Conservation (phyloP, 2,113 vertebrate genomes). For the Solenodon paradoxus region DNA sequence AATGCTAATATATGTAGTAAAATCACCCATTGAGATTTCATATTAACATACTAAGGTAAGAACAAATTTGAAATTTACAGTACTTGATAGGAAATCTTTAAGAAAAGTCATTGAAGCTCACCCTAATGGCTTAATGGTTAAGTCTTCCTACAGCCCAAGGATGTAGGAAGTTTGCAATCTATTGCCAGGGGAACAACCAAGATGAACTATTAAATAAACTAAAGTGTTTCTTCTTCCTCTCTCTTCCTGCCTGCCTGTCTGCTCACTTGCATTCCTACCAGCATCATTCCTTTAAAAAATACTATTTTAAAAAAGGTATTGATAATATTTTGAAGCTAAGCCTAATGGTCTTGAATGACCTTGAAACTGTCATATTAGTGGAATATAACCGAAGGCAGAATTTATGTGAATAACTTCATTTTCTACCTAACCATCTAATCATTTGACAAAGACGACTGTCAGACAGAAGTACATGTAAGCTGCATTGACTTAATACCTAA, state of each 20-base stretch:
- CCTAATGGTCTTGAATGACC: conserved; percentile 40
- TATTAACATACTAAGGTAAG: neutral
- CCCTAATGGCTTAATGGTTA: too few relatives aligned
- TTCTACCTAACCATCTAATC: conserved; percentile 36
- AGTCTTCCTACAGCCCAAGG: too few relatives aligned
- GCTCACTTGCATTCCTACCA: too few relatives aligned
- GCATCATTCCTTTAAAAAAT: too few relatives aligned
- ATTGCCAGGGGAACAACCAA: too few relatives aligned
- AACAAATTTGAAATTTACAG: neutral
- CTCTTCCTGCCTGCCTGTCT: too few relatives aligned
- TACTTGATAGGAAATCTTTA: neutral
- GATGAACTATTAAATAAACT: too few relatives aligned
- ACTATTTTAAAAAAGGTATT: neutral
- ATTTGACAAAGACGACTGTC: conserved; percentile 4
- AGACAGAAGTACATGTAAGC: conserved; percentile 22
- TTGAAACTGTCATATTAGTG: neutral
- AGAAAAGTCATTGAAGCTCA: too few relatives aligned
- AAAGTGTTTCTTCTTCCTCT: too few relatives aligned
- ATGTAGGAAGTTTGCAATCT: too few relatives aligned
- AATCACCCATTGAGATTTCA: conserved; percentile 2
- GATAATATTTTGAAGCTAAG: neutral
- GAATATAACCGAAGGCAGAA: neutral
- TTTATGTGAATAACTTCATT: conserved; percentile 42
- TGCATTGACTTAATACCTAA: conserved; percentile 47
- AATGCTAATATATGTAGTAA: neutral